Conservation (phyloP, 2,113 vertebrate species). For the western clawed frog (Xenopus tropicalis) region UCB_Xtro_10.0 CM004448.2:84016001-84016500, state of each 20-base stretch:
- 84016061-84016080: conserved; percentile 90
- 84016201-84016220: conserved; percentile 55
- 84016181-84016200: conserved; percentile 52
- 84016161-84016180: conserved; percentile 85
- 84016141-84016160: conserved; percentile 94
- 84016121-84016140: conserved; percentile 95
- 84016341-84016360: conserved; percentile 55
- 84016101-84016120: conserved; percentile 89
- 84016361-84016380: conserved; percentile 50
- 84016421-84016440: background rate
- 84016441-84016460: background rate
- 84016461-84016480: too few species aligned
- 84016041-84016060: conserved; percentile 77
- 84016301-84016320: conserved; percentile 55
- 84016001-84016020: too few species aligned
- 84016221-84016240: conserved; percentile 54
- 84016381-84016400: conserved; percentile 48
- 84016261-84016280: conserved; percentile 55
- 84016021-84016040: conserved; percentile 16
- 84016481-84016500: too few species aligned
- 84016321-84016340: conserved; percentile 58
- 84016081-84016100: conserved; percentile 87
- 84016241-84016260: conserved; percentile 57
- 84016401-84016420: conserved; percentile 43
- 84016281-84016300: conserved; percentile 56